Evolutionary conservation across 2,888 invertebrate species (phyloP).

Genomic region (Harpalus rubripes): DNA sequence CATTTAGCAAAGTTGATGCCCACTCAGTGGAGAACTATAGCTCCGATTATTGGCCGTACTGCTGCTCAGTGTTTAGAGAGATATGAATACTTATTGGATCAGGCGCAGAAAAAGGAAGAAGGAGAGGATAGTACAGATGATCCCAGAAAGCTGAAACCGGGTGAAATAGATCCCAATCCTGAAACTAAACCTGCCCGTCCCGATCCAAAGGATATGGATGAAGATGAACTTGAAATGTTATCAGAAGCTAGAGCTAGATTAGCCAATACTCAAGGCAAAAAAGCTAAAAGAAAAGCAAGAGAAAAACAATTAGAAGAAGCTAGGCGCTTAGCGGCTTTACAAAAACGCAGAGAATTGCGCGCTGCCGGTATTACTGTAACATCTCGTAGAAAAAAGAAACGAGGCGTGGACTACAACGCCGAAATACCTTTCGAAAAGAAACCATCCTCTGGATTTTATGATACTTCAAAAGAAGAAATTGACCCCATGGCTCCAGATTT

Average conservation of each 20-base stretch:
- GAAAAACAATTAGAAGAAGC: slow-evolving; percentile 99
- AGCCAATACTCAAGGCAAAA: slow-evolving; percentile 98
- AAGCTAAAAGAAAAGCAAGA: slow-evolving; percentile 95
- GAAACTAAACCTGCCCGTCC: slow-evolving; percentile 99
- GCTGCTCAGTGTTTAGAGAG: slow-evolving; percentile 99
- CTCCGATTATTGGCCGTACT: slow-evolving; percentile 98
- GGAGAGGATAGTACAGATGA: slow-evolving; percentile 95
- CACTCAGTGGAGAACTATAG: slow-evolving; percentile 99
- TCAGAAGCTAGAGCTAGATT: slow-evolving; percentile 98
- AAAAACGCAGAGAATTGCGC: slow-evolving; percentile 97
- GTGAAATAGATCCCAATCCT: slow-evolving; percentile 99
- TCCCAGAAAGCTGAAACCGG: slow-evolving; percentile 97
- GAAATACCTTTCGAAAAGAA: slow-evolving; percentile 99
- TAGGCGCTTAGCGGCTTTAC: slow-evolving; percentile 95
- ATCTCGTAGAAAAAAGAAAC: slow-evolving; percentile 84
- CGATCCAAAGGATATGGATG: slow-evolving; percentile 99
- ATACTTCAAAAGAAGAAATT: slow-evolving; percentile 92
- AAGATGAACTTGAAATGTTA: slow-evolving; percentile 99
- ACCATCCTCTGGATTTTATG: slow-evolving; percentile 95
- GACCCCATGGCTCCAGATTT: slow-evolving; percentile 95
- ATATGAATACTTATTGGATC: slow-evolving; percentile 98
- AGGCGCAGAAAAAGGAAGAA: slow-evolving; percentile 97
- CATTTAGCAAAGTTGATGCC: slow-evolving; percentile 99
- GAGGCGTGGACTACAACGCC: slow-evolving; percentile 97
- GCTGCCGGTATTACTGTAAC: slow-evolving; percentile 94